phyloP scores from a whole-genome alignment of 2,797 vertebrate species.

The Betta splendens region DNA sequence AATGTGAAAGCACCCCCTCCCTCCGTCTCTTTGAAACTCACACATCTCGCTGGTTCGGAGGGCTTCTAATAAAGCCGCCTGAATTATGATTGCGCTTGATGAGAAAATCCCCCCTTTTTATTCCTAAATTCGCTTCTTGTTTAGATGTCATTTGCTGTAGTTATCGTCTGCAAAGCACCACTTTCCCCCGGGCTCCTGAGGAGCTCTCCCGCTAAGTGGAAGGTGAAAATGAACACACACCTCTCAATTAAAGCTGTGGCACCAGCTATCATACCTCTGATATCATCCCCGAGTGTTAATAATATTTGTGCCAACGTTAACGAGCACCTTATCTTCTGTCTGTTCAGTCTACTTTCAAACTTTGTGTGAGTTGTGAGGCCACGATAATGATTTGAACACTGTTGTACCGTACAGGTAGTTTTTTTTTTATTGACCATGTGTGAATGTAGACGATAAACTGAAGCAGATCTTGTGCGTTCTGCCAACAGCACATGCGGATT shows the following conservation, averaged over 20 bases:
- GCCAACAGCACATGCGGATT: background rate
- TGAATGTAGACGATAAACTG: conserved; percentile 18
- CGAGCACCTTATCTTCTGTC: conserved; percentile 54
- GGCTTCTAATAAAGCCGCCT: background rate
- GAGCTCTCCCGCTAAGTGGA: conserved; percentile 47
- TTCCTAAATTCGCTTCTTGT: conserved; percentile 68
- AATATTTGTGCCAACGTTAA: conserved; percentile 52
- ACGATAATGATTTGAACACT: conserved; percentile 31
- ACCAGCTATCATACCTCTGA: conserved; percentile 52
- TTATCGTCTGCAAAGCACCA: conserved; percentile 63
- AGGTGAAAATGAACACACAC: conserved; percentile 71
- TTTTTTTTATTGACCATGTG: conserved; percentile 40
- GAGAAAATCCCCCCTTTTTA: conserved; percentile 61
- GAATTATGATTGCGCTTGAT: conserved; percentile 53
- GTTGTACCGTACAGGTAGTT: conserved; percentile 21
- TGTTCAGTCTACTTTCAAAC: conserved; percentile 21
- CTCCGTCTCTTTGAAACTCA: conserved; percentile 18
- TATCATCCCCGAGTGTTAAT: conserved; percentile 63
- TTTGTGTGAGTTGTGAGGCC: conserved; percentile 29
- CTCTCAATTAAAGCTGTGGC: conserved; percentile 43
- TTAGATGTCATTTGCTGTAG: conserved; percentile 63
- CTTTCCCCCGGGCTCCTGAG: conserved; percentile 47
- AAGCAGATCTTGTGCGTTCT: too few species aligned
- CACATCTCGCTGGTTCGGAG: conserved; percentile 28
- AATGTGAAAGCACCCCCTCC: conserved; percentile 33